Percentiles rank a stretch among this genome's conserved stretches.
Evolutionary conservation across 92 coral and sea anemone species (phyloP).

Genomic region (Pocillopora meandrina): DNA sequence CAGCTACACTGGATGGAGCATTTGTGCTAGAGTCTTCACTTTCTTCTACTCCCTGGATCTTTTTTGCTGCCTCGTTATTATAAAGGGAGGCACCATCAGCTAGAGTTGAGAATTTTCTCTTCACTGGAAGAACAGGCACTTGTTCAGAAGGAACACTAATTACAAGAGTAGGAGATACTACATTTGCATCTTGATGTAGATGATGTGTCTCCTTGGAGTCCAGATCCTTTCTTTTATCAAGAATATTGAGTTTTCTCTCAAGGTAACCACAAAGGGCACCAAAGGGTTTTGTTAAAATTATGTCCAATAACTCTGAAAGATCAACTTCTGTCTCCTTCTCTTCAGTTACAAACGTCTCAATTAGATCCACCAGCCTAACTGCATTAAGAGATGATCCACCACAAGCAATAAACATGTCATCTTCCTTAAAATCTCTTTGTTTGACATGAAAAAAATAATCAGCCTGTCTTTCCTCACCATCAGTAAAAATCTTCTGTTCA

Average conservation of each 20-base stretch:
- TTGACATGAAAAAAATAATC: background rate
- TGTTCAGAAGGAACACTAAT: background rate
- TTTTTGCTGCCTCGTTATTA: background rate
- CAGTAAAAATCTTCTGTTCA: background rate
- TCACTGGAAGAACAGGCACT: background rate
- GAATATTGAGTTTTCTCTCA: slow-evolving; percentile 17
- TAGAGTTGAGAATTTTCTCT: slow-evolving; percentile 3
- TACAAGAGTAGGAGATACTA: no score
- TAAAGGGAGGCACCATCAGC: background rate
- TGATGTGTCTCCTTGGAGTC: background rate
- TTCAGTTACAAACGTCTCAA: slow-evolving; percentile 70
- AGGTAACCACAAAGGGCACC: slow-evolving; percentile 65
- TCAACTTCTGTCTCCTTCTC: slow-evolving; percentile 22
- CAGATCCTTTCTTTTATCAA: background rate
- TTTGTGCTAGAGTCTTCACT: background rate
- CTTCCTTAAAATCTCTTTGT: slow-evolving; percentile 5
- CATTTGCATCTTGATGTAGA: background rate
- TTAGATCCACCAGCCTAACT: slow-evolving; percentile 64
- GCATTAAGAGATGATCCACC: slow-evolving; percentile 90
- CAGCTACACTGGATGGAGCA: background rate
- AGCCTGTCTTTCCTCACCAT: background rate
- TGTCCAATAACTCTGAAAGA: slow-evolving; percentile 71
- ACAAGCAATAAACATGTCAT: slow-evolving; percentile 61
- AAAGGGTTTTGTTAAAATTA: slow-evolving; percentile 75
- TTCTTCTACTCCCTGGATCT: background rate